Evolutionary conservation across 1,140 invertebrate species (phyloP).

Genomic region (Diabrotica virgifera): DNA sequence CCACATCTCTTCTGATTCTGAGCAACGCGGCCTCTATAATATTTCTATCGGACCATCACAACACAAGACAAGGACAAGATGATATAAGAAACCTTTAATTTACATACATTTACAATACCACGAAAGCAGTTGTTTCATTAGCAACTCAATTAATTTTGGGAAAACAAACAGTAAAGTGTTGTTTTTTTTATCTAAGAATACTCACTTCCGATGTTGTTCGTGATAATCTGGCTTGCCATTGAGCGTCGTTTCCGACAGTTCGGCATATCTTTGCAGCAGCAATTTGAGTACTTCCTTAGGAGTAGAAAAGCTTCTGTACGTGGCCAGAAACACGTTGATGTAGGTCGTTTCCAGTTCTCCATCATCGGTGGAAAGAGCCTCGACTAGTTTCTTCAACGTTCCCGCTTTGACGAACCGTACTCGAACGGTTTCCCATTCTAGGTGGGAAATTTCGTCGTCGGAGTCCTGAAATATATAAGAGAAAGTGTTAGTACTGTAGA

Average conservation of each 20-base stretch:
- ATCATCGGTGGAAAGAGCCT: constrained; percentile 87
- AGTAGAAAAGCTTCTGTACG: constrained; percentile 82
- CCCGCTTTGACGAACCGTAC: constrained; percentile 94
- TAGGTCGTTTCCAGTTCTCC: constrained; percentile 96
- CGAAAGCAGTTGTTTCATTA: too few species aligned
- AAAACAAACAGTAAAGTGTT: too few species aligned
- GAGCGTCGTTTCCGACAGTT: constrained; percentile 48
- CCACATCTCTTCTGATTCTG: too few species aligned
- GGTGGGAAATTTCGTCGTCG: constrained; percentile 87
- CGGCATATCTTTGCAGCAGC: constrained; percentile 75
- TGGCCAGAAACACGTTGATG: constrained; percentile 95
- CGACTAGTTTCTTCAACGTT: constrained; percentile 89
- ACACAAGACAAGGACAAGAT: too few species aligned
- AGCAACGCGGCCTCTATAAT: too few species aligned
- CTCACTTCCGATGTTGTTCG: constrained; percentile 75
- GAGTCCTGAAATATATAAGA: constrained; percentile 59
- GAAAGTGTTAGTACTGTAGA: too few species aligned
- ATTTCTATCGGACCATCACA: too few species aligned
- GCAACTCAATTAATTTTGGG: too few species aligned
- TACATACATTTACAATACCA: too few species aligned
- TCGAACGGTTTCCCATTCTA: constrained; percentile 99
- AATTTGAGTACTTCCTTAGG: constrained; percentile 78
- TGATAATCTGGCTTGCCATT: constrained; percentile 52
- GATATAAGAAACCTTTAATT: too few species aligned
- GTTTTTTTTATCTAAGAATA: constrained; percentile 11